Conservation (phyloP, 1,140 invertebrate species). For the Muscidifurax raptorellus region DNA sequence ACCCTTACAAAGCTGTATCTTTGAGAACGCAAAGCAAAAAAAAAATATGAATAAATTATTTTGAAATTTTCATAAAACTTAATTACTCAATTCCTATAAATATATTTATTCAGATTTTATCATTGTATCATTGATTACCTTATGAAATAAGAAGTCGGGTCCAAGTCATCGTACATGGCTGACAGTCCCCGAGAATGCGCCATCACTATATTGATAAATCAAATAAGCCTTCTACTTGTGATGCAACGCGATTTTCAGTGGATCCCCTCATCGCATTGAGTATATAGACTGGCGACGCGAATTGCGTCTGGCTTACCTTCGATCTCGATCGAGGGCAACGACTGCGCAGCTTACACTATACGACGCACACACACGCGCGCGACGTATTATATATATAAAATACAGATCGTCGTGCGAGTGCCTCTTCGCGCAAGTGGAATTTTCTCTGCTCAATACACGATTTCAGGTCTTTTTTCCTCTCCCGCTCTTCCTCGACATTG, state of each 20-base stretch:
- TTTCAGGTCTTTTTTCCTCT: constrained; percentile 33
- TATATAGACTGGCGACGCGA: neutral
- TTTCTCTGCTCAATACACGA: constrained; percentile 34
- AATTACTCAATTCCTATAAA: too few relatives aligned
- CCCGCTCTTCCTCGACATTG: neutral
- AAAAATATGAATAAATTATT: too few relatives aligned
- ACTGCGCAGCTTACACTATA: constrained; percentile 3
- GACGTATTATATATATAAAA: neutral
- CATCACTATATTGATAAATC: too few relatives aligned
- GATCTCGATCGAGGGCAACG: constrained; percentile 56
- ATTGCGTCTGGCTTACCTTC: constrained; percentile 55
- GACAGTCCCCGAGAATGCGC: too few relatives aligned
- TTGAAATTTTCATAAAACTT: too few relatives aligned
- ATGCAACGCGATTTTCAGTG: constrained; percentile 44
- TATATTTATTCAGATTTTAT: too few relatives aligned
- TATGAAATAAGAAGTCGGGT: too few relatives aligned
- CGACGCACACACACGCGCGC: neutral
- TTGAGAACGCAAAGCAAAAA: too few relatives aligned
- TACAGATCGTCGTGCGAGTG: neutral
- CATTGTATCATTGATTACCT: too few relatives aligned
- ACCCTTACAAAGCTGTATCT: too few relatives aligned
- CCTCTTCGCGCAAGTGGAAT: constrained; percentile 35
- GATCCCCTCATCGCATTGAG: neutral
- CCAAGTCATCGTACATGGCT: too few relatives aligned
- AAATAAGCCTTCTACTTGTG: constrained; percentile 9